Evolutionary conservation across 2,797 vertebrate species (phyloP).

Genomic region (Vireo griseus): DNA sequence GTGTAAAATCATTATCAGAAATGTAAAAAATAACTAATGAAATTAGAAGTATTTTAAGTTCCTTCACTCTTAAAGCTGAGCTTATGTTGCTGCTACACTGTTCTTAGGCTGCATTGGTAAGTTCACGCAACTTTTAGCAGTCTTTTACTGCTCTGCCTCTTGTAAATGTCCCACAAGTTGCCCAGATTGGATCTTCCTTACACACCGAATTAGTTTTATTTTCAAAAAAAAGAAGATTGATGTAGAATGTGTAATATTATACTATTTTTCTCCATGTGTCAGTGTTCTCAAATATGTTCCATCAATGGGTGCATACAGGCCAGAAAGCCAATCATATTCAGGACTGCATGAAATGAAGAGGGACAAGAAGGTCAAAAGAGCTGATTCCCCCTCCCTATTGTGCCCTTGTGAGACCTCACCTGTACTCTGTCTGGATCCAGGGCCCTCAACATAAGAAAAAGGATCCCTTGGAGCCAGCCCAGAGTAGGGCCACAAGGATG

Average conservation of each 20-base stretch:
- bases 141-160: neutral
- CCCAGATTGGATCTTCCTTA: neutral
- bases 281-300: neutral
- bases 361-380: neutral
- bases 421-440: fast-evolving
- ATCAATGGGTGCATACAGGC: neutral
- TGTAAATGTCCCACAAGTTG: neutral
- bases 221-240: fast-evolving
- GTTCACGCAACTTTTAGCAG: neutral
- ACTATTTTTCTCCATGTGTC: neutral
- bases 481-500: neutral
- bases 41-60: neutral
- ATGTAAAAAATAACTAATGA: neutral
- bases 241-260: neutral
- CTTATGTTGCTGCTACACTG: fast-evolving
- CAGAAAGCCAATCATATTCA: neutral
- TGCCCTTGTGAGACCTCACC: neutral
- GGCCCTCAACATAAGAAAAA: neutral
- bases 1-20: neutral
- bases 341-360: neutral
- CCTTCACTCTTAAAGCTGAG: neutral
- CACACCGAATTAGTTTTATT: neutral
- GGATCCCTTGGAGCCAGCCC: neutral
- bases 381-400: neutral
- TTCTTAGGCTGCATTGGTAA: neutral